phyloP scores from a whole-genome alignment of 2,888 invertebrate species.

The Harpagoxenus sublaevis region DNA sequence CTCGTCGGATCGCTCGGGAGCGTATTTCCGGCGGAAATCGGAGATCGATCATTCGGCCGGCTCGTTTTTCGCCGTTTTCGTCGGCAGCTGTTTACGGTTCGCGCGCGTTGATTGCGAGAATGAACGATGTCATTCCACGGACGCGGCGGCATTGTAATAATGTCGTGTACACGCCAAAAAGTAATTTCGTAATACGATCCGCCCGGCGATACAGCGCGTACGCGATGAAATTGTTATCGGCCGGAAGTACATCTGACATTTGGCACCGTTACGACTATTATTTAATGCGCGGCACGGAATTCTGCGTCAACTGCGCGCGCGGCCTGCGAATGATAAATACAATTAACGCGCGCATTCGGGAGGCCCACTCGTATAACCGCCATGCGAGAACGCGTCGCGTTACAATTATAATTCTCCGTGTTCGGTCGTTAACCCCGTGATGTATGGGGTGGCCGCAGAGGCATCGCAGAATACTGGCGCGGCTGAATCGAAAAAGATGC shows the following conservation, averaged over 20 bases:
- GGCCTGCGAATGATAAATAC: conserved; percentile 51
- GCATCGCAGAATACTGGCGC: neutral
- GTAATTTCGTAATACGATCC: conserved; percentile 48
- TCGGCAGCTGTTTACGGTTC: conserved; percentile 31
- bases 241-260: conserved; percentile 51
- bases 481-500: neutral
- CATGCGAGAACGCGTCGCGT: conserved; percentile 21
- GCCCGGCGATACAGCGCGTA: conserved; percentile 1
- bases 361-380: conserved; percentile 32
- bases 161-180: conserved; percentile 39
- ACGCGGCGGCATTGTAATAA: conserved; percentile 37
- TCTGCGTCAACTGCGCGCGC: conserved; percentile 44
- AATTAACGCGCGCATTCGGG: conserved; percentile 44
- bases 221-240: conserved; percentile 46
- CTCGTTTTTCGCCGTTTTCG: conserved; percentile 31
- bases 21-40: conserved; percentile 47
- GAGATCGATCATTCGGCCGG: conserved; percentile 36
- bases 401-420: conserved; percentile 47
- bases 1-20: conserved; percentile 25
- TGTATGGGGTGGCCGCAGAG: neutral
- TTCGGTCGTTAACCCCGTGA: conserved; percentile 35
- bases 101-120: conserved; percentile 42
- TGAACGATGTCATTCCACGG: conserved; percentile 31
- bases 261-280: conserved; percentile 50
- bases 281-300: conserved; percentile 48